These are phyloP conservation scores for Zelostemma sp. DNA, from an alignment of 1,140 invertebrate species.

Conservation along the genomic window DNA sequence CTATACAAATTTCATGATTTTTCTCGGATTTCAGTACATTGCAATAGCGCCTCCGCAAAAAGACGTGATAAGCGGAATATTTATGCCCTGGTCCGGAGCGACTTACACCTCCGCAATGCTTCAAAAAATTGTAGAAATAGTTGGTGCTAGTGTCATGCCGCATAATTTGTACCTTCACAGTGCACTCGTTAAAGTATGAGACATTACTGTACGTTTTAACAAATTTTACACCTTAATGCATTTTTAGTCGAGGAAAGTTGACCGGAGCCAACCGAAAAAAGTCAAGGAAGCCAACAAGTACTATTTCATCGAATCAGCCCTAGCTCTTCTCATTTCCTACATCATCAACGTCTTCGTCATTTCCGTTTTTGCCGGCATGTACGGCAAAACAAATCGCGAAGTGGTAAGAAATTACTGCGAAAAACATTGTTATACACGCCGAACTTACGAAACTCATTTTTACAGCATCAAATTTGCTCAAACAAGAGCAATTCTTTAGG, in stretches of 20 bases:
- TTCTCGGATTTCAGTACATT: constrained; percentile 76
- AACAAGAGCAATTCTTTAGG: constrained; percentile 14
- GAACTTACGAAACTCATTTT: too few relatives aligned
- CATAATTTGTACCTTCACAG: constrained; percentile 97
- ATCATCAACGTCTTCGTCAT: constrained; percentile 94
- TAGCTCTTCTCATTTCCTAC: constrained; percentile 88
- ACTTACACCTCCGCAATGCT: constrained; percentile 77
- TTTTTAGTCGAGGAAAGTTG: constrained; percentile 82
- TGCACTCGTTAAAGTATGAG: constrained; percentile 86
- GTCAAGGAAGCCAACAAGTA: constrained; percentile 90
- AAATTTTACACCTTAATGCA: constrained; percentile 5
- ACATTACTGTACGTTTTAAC: constrained; percentile 8
- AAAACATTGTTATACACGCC: constrained; percentile 57
- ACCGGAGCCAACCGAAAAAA: constrained; percentile 79
- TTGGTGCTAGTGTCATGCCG: constrained; percentile 96
- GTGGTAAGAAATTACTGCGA: constrained; percentile 72
- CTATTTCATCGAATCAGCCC: constrained; percentile 86
- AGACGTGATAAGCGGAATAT: constrained; percentile 83
- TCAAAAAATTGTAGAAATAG: constrained; percentile 88
- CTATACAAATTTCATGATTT: too few relatives aligned
- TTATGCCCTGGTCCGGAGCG: constrained; percentile 82
- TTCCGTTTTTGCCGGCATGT: constrained; percentile 89
- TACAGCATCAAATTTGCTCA: too few relatives aligned
- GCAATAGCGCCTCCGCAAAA: constrained; percentile 79
- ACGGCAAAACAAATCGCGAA: constrained; percentile 77